phyloP scores from a whole-genome alignment of 2,888 invertebrate species.

The Conchocele bisecta region DNA sequence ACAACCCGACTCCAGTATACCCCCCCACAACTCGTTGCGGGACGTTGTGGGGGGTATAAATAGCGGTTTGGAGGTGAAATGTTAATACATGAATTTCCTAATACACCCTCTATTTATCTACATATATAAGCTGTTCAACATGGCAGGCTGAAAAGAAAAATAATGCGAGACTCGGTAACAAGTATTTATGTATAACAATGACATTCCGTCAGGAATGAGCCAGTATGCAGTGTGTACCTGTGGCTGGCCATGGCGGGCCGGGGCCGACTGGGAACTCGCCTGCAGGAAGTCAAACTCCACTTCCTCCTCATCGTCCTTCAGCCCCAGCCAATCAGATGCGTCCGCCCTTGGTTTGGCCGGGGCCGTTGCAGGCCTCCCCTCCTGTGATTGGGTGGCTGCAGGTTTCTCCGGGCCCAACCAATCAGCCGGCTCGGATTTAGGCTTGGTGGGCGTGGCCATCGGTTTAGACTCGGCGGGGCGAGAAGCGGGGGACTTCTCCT shows the following conservation, averaged over 20 bases:
- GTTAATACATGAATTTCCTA: too few relatives aligned
- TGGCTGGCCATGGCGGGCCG: slow-evolving; percentile 33
- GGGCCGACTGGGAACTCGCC: slow-evolving; percentile 54
- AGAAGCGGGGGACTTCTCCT: slow-evolving; percentile 29
- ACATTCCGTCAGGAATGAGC: too few relatives aligned
- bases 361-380: slow-evolving; percentile 16
- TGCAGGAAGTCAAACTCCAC: slow-evolving; percentile 83
- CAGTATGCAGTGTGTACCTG: too few relatives aligned
- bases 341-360: slow-evolving; percentile 56
- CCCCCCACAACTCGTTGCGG: too few relatives aligned
- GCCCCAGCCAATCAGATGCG: slow-evolving; percentile 62
- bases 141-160: neutral
- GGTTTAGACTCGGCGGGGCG: slow-evolving; percentile 8
- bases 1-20: too few relatives aligned
- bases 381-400: slow-evolving; percentile 9
- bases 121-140: too few relatives aligned
- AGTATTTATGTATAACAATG: too few relatives aligned
- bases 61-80: too few relatives aligned
- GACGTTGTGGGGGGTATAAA: too few relatives aligned
- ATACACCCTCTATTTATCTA: too few relatives aligned
- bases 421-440: slow-evolving; percentile 61
- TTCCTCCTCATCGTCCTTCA: slow-evolving; percentile 82
- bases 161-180: neutral
- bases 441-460: slow-evolving; percentile 39
- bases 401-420: slow-evolving; percentile 54